Conservation (phyloP, 1,140 invertebrate genomes). For the Zophobas morio region DNA sequence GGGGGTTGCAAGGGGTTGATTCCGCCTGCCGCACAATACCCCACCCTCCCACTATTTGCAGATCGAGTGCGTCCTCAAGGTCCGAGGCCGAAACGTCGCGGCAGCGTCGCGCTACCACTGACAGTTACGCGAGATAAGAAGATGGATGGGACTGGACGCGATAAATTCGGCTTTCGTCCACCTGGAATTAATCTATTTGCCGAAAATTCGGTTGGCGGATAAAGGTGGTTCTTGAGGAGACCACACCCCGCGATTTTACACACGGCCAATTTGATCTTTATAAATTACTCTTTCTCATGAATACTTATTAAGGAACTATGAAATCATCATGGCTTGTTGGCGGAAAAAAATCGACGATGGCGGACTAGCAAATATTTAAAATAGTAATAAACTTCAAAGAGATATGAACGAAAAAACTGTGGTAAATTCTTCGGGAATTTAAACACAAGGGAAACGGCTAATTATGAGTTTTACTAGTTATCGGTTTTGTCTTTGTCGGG, state of each 20-base stretch:
- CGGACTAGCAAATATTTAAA: not conserved
- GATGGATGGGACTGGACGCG: not conserved
- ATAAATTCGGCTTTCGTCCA: not conserved
- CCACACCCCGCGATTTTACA: not conserved
- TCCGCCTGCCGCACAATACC: not conserved
- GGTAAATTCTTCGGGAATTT: conserved; percentile 12
- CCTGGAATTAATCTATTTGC: not conserved
- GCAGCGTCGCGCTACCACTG: not conserved
- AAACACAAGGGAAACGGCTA: too few relatives aligned
- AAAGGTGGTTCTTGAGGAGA: not conserved
- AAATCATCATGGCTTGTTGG: not conserved
- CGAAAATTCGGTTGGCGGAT: not conserved
- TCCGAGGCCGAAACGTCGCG: not conserved
- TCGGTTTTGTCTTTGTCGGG: too few relatives aligned
- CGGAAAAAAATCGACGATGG: not conserved
- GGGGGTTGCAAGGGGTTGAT: conserved; percentile 57
- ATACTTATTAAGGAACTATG: conserved; percentile 17
- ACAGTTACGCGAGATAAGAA: not conserved
- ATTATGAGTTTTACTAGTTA: too few relatives aligned
- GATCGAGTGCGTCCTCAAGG: conserved; percentile 28
- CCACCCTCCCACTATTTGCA: conserved; percentile 38
- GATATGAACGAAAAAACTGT: not conserved
- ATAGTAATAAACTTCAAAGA: too few relatives aligned
- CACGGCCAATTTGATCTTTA: not conserved
- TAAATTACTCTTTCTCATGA: conserved; percentile 4